Evolutionary conservation across 2,113 vertebrate genomes (phyloP).

Genomic region (Aegithalos caudatus): DNA sequence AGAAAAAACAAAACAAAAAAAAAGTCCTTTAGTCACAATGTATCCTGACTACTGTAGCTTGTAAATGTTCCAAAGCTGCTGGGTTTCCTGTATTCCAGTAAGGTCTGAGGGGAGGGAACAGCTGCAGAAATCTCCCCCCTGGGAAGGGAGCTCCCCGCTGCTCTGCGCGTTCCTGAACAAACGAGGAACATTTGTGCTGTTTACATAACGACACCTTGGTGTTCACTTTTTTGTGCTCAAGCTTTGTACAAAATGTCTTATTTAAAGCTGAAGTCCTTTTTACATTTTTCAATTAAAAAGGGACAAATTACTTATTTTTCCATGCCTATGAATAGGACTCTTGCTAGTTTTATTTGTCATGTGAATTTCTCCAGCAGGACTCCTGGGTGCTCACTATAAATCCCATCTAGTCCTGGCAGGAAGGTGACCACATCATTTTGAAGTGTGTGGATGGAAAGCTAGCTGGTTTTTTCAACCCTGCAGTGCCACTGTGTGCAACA

Average conservation of each 20-base stretch:
- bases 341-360: slow-evolving; percentile 25
- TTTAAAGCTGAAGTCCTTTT: slow-evolving; percentile 67
- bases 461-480: neutral
- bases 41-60: slow-evolving; percentile 53
- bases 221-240: slow-evolving; percentile 61
- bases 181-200: slow-evolving; percentile 42
- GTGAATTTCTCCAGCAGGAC: neutral
- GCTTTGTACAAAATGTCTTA: slow-evolving; percentile 66
- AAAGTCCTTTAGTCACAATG: neutral
- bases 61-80: slow-evolving; percentile 30
- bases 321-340: slow-evolving; percentile 45
- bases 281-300: slow-evolving; percentile 68
- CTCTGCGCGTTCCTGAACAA: slow-evolving; percentile 17
- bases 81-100: slow-evolving; percentile 50
- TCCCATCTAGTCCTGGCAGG: neutral
- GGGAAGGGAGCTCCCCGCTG: neutral
- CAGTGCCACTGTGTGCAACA: neutral
- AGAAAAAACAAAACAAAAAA: neutral
- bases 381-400: neutral
- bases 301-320: slow-evolving; percentile 60
- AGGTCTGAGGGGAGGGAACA: slow-evolving; percentile 6
- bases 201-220: slow-evolving; percentile 45
- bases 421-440: neutral
- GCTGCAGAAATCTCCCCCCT: neutral
- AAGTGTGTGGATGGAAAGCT: neutral